Base-by-base conservation (phyloP, 2,888 invertebrate genomes). In the Orthosia gracilis region DNA sequence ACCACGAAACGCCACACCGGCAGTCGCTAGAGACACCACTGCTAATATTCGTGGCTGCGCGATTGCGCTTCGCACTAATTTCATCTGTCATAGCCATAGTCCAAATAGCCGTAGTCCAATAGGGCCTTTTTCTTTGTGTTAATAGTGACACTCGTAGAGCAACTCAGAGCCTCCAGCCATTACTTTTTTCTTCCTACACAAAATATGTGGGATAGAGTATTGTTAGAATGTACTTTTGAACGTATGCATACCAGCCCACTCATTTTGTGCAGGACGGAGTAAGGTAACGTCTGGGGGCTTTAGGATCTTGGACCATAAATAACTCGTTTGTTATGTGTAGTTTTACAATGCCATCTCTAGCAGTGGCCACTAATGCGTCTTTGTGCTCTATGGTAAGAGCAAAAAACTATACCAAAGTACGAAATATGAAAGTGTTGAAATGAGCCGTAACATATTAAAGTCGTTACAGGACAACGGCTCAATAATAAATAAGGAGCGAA, bases 401-500 rank as follows among this genome's bases (percentile, higher is more conserved):
- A 55, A 71, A 80, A 80, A 80, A 70, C 78, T 77, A 77, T 57
- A 26, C 15, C 18, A 59, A 57, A 67, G 68, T 65, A 71, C 81
- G 64, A 85, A 78, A 80, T 85, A 86, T 72, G 67, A 76, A 78
- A 73, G 76, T 74, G 83, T 80, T 84, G 68, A 85, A 87, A 86
- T 87, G 80, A 82, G 84, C 76, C 84, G 71, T 85, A 86, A 83
- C 82, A 85, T 86, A 83, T 86, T 86, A 86, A 86, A 85, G 82
- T 80, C 73, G 83, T 80, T 78, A 87, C 85, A 85, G 87, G 85
- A 86, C 83, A 89, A 81, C 81, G 82, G 82, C 89, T 91, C 90
- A 90, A 91, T 91, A 91, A 91, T 91, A 89, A 90, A 90, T 90
- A 88, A 91, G 89, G 86, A 82, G 81, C 84, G 59, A 89, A 90